Percentiles rank a stretch among this genome's conserved stretches.
Evolutionary conservation across 2,797 vertebrate species (phyloP).

Genomic region (Eulemur albifrons): DNA sequence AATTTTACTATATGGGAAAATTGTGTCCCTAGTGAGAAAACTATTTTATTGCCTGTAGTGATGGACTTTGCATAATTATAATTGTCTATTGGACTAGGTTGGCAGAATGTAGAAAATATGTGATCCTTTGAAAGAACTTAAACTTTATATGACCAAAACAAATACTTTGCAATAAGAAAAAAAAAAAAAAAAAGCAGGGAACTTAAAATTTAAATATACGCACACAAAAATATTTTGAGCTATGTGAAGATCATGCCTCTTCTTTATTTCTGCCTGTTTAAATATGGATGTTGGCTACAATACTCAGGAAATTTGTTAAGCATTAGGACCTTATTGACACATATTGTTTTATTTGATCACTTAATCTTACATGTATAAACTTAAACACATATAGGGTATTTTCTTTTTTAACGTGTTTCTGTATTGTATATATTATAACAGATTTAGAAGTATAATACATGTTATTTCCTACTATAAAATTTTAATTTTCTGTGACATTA

Average conservation of each 20-base stretch:
- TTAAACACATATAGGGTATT: not conserved
- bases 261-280: constrained; percentile 11
- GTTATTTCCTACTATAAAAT: constrained; percentile 31
- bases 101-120: not conserved
- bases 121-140: not conserved
- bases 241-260: not conserved
- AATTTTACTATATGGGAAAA: constrained; percentile 51
- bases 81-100: not conserved
- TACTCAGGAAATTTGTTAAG: constrained; percentile 21
- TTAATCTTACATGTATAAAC: not conserved
- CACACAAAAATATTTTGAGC: constrained; percentile 28
- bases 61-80: not conserved
- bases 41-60: not conserved
- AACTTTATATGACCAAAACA: not conserved
- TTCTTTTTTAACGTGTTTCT: constrained; percentile 18
- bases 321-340: not conserved
- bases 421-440: not conserved
- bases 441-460: not conserved
- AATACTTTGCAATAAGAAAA: no score
- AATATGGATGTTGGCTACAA: constrained; percentile 5
- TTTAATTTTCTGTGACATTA: constrained; percentile 46
- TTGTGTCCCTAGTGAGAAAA: not conserved
- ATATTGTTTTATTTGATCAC: not conserved
- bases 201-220: constrained; percentile 3
- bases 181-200: not conserved